A percentile compares a stretch with the other conserved stretches of the same genome.
Evolutionary conservation across 2,888 invertebrate genomes (phyloP).

Genomic region (Galeruca laticollis): DNA sequence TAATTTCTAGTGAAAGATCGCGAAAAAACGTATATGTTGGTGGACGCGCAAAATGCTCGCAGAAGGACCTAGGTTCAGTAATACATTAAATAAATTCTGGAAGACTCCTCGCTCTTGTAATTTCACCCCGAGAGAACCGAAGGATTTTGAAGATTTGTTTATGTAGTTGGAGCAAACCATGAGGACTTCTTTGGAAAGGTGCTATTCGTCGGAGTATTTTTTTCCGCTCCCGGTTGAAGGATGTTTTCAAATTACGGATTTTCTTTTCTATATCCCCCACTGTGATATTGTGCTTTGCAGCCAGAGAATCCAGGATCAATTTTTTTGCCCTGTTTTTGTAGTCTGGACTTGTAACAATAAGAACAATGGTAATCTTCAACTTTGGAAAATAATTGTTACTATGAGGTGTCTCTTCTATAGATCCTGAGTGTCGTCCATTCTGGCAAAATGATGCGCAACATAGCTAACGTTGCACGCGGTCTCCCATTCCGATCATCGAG

Average conservation of each 20-base stretch:
- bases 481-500: slow-evolving; percentile 6
- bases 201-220: neutral
- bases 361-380: neutral
- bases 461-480: neutral
- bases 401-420: neutral
- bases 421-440: neutral
- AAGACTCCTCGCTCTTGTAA: too few species aligned
- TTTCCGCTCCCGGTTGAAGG: neutral
- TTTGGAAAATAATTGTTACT: neutral
- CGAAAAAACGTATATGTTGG: slow-evolving; percentile 5
- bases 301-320: neutral
- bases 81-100: too few species aligned
- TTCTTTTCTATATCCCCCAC: neutral
- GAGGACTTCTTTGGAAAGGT: too few species aligned
- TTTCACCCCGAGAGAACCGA: too few species aligned
- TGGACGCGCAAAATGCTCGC: neutral
- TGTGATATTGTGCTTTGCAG: neutral
- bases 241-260: neutral
- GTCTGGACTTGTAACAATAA: neutral
- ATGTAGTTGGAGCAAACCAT: too few species aligned
- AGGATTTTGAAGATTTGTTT: too few species aligned
- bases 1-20: neutral
- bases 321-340: slow-evolving; percentile 5
- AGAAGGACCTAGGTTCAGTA: slow-evolving; percentile 4
- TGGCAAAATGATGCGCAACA: neutral